Base-by-base conservation (phyloP, 2,888 invertebrate genomes). In the Polyploca ridens region DNA sequence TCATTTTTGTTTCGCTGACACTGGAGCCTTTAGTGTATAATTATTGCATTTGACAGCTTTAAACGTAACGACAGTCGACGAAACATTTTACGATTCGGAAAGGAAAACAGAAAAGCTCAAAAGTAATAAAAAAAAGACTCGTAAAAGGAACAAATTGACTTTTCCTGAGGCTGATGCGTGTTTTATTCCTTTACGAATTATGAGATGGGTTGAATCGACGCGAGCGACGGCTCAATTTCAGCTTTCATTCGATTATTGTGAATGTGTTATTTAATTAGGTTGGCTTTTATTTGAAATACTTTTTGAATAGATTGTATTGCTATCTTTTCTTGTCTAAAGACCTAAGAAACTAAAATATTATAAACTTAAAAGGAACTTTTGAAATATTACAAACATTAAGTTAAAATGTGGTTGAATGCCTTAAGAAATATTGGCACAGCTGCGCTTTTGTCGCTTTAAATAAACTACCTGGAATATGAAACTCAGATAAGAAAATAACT, bases 101-200 rank as follows among this genome's bases (percentile, higher is more conserved):
- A 70, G 65, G 54, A 19, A 41, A 10, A 49, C 61, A 64, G 61
- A 54, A 62, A 70, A 66, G 70, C 68, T 73, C 65, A 67, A 67
- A 69, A 71, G 76, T 76, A 72, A 73, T 76, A 76, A 76, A 75
- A 75, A 71, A 71, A 67, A 27, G 27, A 71, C 66, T 66, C 75
- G 69, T 76, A 69, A 76, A 71, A 63, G 65, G 64, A 59, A 76
- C 71, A 74, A 74, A 76, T 76, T 75, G 73, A 75, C 73, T 75
- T 73, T 64, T 65, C 63, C 58, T 62, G 61, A 66, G 68, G 66
- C 73, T 76, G 71, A 70, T 71, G 71, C 67, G 67, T 69, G 44
- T 61, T 61, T 61, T 61, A 61, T 61, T 61, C 8, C 27, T 41
- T 41, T 14, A 19, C 16, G 19, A 61, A 61, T 61, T 41, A 61